Percentiles rank a stretch among this genome's conserved stretches.
These are phyloP conservation scores for Atractosteus spatula DNA, from an alignment of 2,113 vertebrate species.

Conservation along the genomic window DNA sequence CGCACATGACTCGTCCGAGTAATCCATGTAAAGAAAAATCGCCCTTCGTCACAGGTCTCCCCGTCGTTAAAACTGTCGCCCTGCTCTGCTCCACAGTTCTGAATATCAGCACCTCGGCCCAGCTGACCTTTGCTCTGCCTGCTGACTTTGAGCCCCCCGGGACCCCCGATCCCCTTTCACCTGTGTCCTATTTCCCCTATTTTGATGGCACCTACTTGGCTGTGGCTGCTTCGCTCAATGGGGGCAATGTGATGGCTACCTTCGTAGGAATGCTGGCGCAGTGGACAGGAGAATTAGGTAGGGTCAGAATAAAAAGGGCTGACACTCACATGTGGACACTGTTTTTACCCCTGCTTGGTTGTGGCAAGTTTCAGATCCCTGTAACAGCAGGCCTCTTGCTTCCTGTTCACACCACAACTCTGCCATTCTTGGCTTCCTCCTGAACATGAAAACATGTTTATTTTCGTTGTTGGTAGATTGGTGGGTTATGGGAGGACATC, in stretches of 20 bases:
- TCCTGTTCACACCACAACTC: too few species aligned
- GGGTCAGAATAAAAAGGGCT: not conserved
- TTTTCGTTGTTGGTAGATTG: too few species aligned
- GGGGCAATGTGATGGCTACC: conserved; percentile 81
- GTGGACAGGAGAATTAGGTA: conserved; percentile 88
- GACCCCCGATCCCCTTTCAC: conserved; percentile 62
- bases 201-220: conserved; percentile 78
- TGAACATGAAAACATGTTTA: too few species aligned
- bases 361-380: too few species aligned
- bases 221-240: conserved; percentile 90
- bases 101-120: conserved; percentile 91
- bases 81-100: conserved; percentile 63
- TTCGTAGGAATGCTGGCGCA: conserved; percentile 80
- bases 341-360: conserved; percentile 1
- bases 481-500: too few species aligned
- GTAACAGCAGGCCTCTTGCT: too few species aligned
- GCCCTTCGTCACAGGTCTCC: too few species aligned
- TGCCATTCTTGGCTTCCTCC: too few species aligned
- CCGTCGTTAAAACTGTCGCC: too few species aligned
- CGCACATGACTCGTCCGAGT: too few species aligned
- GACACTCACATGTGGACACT: not conserved
- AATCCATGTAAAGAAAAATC: too few species aligned
- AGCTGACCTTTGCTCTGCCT: conserved; percentile 81
- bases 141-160: conserved; percentile 72
- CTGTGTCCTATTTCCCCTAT: conserved; percentile 83